Evolutionary conservation across 2,113 vertebrate species (phyloP).

Genomic region (Gila orcuttii): DNA sequence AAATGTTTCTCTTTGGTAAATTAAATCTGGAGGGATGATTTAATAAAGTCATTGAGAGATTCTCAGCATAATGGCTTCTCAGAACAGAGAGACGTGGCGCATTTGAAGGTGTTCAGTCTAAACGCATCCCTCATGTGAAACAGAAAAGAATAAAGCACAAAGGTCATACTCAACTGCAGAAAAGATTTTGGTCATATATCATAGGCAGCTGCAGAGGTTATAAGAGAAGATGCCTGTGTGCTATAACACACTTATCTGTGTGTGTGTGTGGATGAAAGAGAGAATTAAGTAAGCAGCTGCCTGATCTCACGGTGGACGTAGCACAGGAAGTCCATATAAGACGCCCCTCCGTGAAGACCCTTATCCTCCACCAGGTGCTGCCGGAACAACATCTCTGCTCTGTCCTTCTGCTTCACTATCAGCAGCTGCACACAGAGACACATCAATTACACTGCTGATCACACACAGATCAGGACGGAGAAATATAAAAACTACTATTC

Average conservation of each 20-base stretch:
- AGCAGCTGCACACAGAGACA: constrained; percentile 74
- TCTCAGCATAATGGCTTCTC: background rate
- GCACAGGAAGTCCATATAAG: constrained; percentile 93
- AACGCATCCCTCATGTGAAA: background rate
- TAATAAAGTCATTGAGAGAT: background rate
- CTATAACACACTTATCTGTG: background rate
- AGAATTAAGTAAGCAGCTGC: constrained; percentile 87
- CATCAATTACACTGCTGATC: background rate
- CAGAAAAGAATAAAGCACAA: background rate
- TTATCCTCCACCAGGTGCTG: constrained; percentile 95
- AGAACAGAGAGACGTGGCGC: background rate
- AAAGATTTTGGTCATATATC: background rate
- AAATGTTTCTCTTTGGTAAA: constrained; percentile 15
- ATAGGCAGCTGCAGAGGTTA: constrained; percentile 41
- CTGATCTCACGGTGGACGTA: constrained; percentile 90
- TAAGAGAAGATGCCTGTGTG: constrained; percentile 26
- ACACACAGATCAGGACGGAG: background rate
- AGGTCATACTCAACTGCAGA: background rate
- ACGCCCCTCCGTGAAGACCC: constrained; percentile 85
- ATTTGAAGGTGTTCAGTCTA: background rate
- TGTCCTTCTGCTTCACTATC: constrained; percentile 88
- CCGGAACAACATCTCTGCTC: constrained; percentile 86
- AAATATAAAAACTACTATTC: too few relatives aligned
- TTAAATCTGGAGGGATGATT: background rate
- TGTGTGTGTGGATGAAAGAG: constrained; percentile 8